Evolutionary conservation across 1,140 invertebrate species (phyloP).

Genomic region (Tetramorium simillimum): DNA sequence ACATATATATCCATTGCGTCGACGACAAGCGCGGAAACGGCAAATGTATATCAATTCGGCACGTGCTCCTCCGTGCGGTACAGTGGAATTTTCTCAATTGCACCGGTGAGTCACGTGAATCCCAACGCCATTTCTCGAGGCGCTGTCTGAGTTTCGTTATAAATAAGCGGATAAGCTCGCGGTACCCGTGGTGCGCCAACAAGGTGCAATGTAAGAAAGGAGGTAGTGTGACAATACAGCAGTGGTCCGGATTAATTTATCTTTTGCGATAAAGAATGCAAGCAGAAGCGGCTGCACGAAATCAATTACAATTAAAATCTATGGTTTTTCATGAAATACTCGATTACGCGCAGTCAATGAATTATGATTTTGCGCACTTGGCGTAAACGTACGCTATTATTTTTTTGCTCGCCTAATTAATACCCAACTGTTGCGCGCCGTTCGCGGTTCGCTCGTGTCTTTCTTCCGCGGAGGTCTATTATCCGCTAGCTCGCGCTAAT

Average conservation of each 20-base stretch:
- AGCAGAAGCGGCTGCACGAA: neutral
- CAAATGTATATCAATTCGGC: constrained; percentile 35
- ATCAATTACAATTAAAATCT: constrained; percentile 25
- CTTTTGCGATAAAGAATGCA: constrained; percentile 21
- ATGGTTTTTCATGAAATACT: constrained; percentile 13
- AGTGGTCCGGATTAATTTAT: constrained; percentile 39
- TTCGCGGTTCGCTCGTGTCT: constrained; percentile 19
- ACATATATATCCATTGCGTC: constrained; percentile 17
- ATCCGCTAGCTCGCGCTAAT: constrained; percentile 59
- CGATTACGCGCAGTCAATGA: neutral
- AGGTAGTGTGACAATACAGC: neutral
- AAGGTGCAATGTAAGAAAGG: constrained; percentile 11
- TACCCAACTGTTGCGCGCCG: constrained; percentile 25
- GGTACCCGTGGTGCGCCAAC: neutral
- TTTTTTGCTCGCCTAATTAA: constrained; percentile 68
- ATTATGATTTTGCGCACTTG: constrained; percentile 32
- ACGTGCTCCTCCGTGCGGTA: constrained; percentile 9
- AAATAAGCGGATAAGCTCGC: constrained; percentile 42
- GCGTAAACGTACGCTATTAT: constrained; percentile 31
- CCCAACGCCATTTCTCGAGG: constrained; percentile 47
- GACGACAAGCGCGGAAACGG: constrained; percentile 55
- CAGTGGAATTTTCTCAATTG: constrained; percentile 24
- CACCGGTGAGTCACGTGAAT: constrained; percentile 9
- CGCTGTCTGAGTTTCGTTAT: constrained; percentile 21
- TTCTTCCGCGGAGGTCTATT: constrained; percentile 57